Evolutionary conservation across 2,888 invertebrate species (phyloP), one percentile per base, ranked within the genome.

Genomic region (Celastrina argiolus): DNA sequence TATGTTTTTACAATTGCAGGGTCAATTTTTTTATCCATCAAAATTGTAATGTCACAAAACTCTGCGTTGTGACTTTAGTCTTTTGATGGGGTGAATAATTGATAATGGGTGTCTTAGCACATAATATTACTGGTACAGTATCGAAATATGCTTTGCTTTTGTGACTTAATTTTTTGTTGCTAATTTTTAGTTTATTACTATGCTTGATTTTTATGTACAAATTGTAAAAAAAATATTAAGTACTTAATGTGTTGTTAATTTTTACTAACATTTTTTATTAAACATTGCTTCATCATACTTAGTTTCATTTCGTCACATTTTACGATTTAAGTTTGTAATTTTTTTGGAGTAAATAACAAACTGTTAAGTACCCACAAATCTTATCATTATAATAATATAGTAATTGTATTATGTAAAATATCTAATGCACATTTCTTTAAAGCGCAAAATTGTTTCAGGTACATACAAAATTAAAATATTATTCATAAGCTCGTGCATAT

Each of bases 71-170:
- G 78, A 75, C 72, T 64, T 72, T 65, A 39, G 68, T 58, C 69
- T 66, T 81, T 87, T 85, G 87, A 87, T 91, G 85, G 91, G 85
- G 85, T 89, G 80, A 74, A 74, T 69, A 78, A 84, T 85, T 86
- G 91, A 85, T 85, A 79, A 77, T 81, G 86, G 91, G 76, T 85
- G 86, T 86, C 84, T 84, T 85, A 85, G 91, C 89, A 87, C 78
- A 85, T 88, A 83, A 81, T 68, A 66, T 66, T 67, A 63, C 69
- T 69, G 18, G 22, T 12, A 22, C 22, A 51, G 6, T 51, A 26
- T 22, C 51, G 31, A 26, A 18, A 36, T 22, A 14, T 18, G 61
- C 61, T 61, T 39, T 61, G 36, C 22, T 5, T 61, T 16, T 14
- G 6, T 61, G 39, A 22, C 36, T 59, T 16, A 28, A 16, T 2